These are phyloP conservation scores for Zoroaster sp. DNA, from an alignment of 53 echinoderm and acorn worm genomes.

Conservation along the genomic window DNA sequence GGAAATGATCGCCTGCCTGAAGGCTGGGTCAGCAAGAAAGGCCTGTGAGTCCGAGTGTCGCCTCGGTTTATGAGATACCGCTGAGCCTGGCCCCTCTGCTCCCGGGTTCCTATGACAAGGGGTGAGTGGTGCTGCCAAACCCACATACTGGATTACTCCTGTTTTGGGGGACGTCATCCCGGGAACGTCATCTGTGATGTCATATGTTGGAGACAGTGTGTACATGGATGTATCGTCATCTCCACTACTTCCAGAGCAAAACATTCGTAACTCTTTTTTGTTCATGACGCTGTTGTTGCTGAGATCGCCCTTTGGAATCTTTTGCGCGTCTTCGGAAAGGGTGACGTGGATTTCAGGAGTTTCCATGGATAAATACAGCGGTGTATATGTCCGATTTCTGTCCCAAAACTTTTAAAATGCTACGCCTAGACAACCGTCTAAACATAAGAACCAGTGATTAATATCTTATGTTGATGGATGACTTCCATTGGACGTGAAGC, in stretches of 20 bases:
- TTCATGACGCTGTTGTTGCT: background rate
- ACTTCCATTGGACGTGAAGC: background rate
- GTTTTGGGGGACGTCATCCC: background rate
- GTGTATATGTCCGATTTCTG: background rate
- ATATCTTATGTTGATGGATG: background rate
- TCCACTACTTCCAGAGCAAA: background rate
- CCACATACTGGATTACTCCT: background rate
- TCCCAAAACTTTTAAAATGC: background rate
- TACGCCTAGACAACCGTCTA: no score
- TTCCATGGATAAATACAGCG: background rate
- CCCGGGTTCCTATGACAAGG: background rate
- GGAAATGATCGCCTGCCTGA: slow-evolving; percentile 10
- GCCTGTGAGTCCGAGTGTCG: slow-evolving; percentile 24
- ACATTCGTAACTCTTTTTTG: background rate
- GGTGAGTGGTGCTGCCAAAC: background rate
- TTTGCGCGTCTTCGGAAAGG: background rate
- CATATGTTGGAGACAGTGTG: background rate
- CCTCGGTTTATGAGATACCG: background rate
- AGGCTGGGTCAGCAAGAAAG: background rate
- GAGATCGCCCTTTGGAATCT: background rate
- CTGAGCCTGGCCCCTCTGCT: background rate
- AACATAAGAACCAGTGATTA: background rate
- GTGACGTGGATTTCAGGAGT: slow-evolving; percentile 32
- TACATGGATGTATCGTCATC: background rate
- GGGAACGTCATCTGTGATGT: background rate